Percentiles rank a stretch among this genome's conserved stretches.
Evolutionary conservation across 2,113 vertebrate species (phyloP).

Genomic region (Stegastes partitus): DNA sequence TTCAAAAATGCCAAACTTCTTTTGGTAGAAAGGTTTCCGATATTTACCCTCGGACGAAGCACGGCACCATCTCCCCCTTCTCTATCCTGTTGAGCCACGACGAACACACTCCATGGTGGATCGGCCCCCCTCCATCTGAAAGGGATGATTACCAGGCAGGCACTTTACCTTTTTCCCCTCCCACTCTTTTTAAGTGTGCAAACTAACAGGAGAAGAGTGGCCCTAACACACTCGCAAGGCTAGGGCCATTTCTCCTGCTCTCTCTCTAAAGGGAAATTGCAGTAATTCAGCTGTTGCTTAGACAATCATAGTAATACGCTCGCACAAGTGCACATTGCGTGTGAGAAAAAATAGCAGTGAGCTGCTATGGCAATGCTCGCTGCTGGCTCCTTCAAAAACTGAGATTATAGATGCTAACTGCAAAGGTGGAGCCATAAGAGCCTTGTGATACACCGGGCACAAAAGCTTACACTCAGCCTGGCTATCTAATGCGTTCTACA

Average conservation of each 20-base stretch:
- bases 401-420: conserved; percentile 14
- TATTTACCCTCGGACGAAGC: conserved; percentile 95
- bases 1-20: not conserved
- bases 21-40: not conserved
- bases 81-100: conserved; percentile 97
- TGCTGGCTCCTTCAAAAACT: conserved; percentile 9
- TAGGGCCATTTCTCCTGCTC: conserved; percentile 4
- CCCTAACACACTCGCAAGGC: conserved; percentile 31
- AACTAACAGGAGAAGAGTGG: conserved; percentile 46
- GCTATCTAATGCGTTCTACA: not conserved
- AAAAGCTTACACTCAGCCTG: not conserved
- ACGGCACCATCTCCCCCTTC: conserved; percentile 92
- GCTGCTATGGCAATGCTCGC: not conserved
- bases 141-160: conserved; percentile 57
- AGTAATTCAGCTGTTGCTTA: conserved; percentile 39
- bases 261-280: conserved; percentile 54
- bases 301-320: conserved; percentile 54
- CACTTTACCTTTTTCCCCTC: conserved; percentile 58
- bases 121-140: conserved; percentile 92
- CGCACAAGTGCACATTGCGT: conserved; percentile 2
- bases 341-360: conserved; percentile 8
- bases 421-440: not conserved
- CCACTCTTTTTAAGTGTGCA: conserved; percentile 53
- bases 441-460: not conserved
- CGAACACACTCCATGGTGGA: conserved; percentile 97